phyloP scores from a whole-genome alignment of 1,140 invertebrate genomes.

The Melipona quadrifasciata region DNA sequence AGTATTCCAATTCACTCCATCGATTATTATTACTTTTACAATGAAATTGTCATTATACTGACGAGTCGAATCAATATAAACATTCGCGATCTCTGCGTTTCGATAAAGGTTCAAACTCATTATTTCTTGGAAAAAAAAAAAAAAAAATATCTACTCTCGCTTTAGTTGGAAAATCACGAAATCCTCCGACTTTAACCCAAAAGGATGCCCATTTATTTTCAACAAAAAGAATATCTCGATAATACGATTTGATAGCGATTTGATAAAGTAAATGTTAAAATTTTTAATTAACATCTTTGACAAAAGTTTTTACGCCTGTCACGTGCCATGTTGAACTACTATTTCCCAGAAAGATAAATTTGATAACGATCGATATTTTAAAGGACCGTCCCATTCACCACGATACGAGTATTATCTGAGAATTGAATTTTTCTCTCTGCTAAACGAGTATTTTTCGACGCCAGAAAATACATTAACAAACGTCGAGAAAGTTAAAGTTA shows the following conservation, averaged over 20 bases:
- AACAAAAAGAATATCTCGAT: neutral
- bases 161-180: neutral
- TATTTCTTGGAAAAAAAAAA: neutral
- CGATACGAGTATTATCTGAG: neutral
- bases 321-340: no score
- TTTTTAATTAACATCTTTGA: neutral
- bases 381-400: conserved; percentile 39
- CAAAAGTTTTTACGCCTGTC: no score
- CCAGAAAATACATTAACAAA: neutral
- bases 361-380: neutral
- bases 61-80: neutral
- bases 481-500: neutral
- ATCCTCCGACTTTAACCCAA: neutral
- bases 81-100: neutral
- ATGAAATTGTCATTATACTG: neutral
- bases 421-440: neutral
- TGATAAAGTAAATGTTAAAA: neutral
- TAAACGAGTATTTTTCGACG: neutral
- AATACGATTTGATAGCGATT: neutral
- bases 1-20: neutral
- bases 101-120: no score
- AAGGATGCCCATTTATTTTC: neutral
- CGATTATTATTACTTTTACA: neutral
- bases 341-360: neutral
- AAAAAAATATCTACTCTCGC: neutral